Percentiles rank a stretch among this genome's conserved stretches.
Evolutionary conservation across 2,797 vertebrate species (phyloP).

Genomic region (Geotrypetes seraphini): DNA sequence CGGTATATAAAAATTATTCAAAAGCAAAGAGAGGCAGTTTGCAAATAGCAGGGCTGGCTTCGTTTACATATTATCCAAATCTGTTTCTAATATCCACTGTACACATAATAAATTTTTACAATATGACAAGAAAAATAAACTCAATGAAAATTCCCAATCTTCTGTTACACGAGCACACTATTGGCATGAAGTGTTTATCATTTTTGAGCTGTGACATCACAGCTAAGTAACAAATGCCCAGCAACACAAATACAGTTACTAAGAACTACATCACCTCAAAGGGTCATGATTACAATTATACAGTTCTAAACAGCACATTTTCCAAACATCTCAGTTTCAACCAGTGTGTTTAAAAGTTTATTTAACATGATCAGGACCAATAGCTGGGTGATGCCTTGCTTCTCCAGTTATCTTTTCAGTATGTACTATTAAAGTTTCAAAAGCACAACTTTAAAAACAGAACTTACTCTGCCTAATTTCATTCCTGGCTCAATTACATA

Average conservation of each 20-base stretch:
- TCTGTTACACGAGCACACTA: conserved; percentile 58
- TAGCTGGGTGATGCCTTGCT: conserved; percentile 11
- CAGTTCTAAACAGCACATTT: conserved; percentile 32
- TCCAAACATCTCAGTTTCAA: conserved; percentile 40
- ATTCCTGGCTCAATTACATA: too few relatives aligned
- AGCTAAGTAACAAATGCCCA: conserved; percentile 56
- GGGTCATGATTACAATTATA: conserved; percentile 30
- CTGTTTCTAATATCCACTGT: conserved; percentile 87
- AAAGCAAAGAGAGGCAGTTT: conserved; percentile 64
- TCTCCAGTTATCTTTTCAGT: conserved; percentile 31
- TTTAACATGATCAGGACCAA: neutral
- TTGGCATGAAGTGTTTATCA: conserved; percentile 67
- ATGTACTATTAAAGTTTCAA: conserved; percentile 32
- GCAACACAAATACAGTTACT: conserved; percentile 52
- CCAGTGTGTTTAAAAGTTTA: conserved; percentile 18
- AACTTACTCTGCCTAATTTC: too few relatives aligned
- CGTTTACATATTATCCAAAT: conserved; percentile 85
- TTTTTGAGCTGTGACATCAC: conserved; percentile 77
- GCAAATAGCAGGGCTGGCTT: conserved; percentile 80
- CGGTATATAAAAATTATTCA: conserved; percentile 70
- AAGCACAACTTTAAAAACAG: conserved; percentile 28
- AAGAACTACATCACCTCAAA: conserved; percentile 63
- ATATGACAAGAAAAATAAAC: conserved; percentile 91
- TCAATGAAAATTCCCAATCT: conserved; percentile 67
- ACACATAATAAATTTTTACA: conserved; percentile 89